Evolutionary conservation across 2,888 invertebrate genomes (phyloP), one percentile per base, ranked within the genome.

Genomic region (Pristionchus maxplancki): DNA sequence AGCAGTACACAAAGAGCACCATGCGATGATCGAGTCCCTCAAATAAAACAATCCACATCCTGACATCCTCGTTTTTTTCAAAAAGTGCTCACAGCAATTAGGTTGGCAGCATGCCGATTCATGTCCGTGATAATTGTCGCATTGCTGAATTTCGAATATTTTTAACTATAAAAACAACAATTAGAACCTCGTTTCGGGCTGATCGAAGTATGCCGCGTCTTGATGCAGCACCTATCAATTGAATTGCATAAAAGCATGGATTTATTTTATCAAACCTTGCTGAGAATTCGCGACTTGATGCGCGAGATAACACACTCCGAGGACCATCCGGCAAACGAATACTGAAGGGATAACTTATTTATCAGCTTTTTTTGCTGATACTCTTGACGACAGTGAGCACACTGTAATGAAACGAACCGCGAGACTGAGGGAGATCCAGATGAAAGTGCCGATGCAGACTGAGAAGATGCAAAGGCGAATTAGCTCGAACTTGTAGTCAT

Each of bases 21-120:
- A 90, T 90, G 13, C 92, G 90, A 64, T 91, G 90, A 88, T 92
- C 92, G 13, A 92, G 88, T 53, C 91, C 90, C 91, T 91, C 88
- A 40, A 90, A 0, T 15, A 67, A 34, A 64, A 28, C 20, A 62
- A 62, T 2, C 15, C 13, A 48, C 48, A 48, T 48, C 8, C 48
- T 48, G 11, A 11, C 13, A 1, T 13, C 8, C 1, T 5, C 17
- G 20, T 11, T 64, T 11, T 20, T 31, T 31, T 1, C 17, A 71
- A 4, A 11, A 13, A 11, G 17, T 28, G 15, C 82, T 31, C 50
- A 85, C 85, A 31, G 85, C 85, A n/a, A 64, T 64, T 17, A 85
- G 44, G 20, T 85, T 85, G 8, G 85, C 40, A 2, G 85, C 24
- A 13, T 85, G 85, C 2, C 64, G 37, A 28, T 85, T 85, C 37